Conservation (phyloP, 2,797 vertebrate species). For the Capromys pilorides region DNA sequence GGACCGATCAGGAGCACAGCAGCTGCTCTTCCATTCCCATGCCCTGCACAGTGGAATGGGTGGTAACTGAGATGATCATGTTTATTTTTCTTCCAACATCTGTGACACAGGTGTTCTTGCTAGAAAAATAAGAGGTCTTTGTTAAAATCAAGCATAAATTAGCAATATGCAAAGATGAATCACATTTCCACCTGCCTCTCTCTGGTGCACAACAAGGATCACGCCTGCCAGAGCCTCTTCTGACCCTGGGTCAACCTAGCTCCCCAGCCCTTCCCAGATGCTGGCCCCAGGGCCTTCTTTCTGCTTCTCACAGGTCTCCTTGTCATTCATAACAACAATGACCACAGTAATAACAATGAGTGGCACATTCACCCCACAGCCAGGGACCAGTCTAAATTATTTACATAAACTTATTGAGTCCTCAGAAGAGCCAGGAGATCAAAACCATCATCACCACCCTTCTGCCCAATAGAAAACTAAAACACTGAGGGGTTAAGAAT, state of each 20-base stretch:
- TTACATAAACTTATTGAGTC: neutral
- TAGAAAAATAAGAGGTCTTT: neutral
- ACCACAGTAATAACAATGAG: neutral
- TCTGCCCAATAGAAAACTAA: neutral
- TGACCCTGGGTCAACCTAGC: neutral
- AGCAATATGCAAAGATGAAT: neutral
- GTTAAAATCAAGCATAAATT: neutral
- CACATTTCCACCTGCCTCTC: neutral
- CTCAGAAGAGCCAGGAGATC: neutral
- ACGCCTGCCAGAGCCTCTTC: neutral
- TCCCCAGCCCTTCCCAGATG: neutral
- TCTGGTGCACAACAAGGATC: accelerated
- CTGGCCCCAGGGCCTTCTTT: neutral
- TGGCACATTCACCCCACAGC: accelerated
- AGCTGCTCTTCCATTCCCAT: neutral
- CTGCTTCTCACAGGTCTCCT: neutral
- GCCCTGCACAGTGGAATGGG: neutral
- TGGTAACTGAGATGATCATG: neutral
- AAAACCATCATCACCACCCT: neutral
- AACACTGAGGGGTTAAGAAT: neutral
- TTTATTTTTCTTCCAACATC: neutral
- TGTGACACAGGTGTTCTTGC: neutral
- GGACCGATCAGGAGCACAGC: accelerated
- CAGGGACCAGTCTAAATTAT: neutral
- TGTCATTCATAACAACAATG: neutral